Conservation (phyloP, 2,888 invertebrate species). For the Mystacides longicornis region DNA sequence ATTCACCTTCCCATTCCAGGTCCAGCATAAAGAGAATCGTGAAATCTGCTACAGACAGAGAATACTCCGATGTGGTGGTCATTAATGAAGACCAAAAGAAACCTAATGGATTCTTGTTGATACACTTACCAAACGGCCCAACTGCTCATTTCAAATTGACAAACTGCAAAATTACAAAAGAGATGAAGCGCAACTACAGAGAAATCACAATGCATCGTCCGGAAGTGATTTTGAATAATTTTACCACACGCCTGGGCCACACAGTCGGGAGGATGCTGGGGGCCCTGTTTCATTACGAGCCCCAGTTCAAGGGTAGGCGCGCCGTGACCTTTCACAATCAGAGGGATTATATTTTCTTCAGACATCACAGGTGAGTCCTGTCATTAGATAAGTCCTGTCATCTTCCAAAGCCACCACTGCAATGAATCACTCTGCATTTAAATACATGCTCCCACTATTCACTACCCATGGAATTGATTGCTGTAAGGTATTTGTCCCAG, state of each 20-base stretch:
- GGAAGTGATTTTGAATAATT: constrained; percentile 93
- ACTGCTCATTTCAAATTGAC: constrained; percentile 94
- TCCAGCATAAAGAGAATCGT: constrained; percentile 91
- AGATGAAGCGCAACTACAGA: constrained; percentile 68
- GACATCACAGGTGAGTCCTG: constrained; percentile 83
- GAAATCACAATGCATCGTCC: constrained; percentile 85
- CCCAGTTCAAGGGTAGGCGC: constrained; percentile 88
- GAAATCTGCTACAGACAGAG: constrained; percentile 69
- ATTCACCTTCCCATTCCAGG: constrained; percentile 35
- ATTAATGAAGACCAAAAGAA: constrained; percentile 89
- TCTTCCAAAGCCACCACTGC: too few species aligned
- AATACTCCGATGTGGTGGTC: constrained; percentile 83
- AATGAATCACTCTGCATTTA: too few species aligned
- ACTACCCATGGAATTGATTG: too few species aligned
- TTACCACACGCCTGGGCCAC: constrained; percentile 87
- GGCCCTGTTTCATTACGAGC: constrained; percentile 90
- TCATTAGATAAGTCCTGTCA: too few species aligned
- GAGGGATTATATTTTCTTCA: constrained; percentile 96
- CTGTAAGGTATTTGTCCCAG: too few species aligned
- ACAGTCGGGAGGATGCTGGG: constrained; percentile 89
- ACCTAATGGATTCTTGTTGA: constrained; percentile 86
- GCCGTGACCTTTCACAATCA: constrained; percentile 99
- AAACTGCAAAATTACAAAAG: constrained; percentile 84
- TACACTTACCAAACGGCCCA: constrained; percentile 94
- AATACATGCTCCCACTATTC: neutral